Evolutionary conservation across 2,113 vertebrate species (phyloP).

Genomic region (Amazona vittata): DNA sequence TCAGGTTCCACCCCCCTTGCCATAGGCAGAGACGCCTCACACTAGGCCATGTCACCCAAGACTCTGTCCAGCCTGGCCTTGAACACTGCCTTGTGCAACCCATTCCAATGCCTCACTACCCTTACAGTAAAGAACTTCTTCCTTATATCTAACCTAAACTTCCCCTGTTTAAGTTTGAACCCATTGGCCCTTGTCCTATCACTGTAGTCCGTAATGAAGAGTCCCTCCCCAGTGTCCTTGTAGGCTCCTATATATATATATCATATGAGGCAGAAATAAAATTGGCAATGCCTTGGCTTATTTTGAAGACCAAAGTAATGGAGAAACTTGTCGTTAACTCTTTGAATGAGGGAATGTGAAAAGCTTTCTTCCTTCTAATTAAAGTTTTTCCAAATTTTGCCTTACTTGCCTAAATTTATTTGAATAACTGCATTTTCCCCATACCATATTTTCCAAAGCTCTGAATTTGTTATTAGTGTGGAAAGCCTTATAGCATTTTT

Average conservation of each 20-base stretch:
- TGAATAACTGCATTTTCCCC: neutral
- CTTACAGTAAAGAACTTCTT: neutral
- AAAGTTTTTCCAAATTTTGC: neutral
- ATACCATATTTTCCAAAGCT: neutral
- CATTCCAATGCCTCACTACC: neutral
- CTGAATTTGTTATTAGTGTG: neutral
- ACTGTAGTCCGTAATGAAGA: neutral
- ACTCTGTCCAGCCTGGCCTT: neutral
- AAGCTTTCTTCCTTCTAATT: neutral
- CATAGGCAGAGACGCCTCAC: neutral
- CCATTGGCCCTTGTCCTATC: neutral
- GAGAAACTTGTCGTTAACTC: neutral
- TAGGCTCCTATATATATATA: neutral
- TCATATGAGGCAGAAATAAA: neutral
- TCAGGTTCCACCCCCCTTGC: neutral
- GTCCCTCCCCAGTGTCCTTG: neutral
- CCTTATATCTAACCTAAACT: neutral
- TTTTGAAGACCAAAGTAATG: neutral
- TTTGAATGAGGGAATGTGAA: neutral
- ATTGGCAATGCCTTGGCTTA: neutral
- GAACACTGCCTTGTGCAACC: neutral
- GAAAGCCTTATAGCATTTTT: neutral
- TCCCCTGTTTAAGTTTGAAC: neutral
- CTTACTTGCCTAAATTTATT: neutral
- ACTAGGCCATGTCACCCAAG: neutral